Conservation (phyloP, 2,797 vertebrate species). For the Onychomys arenicola region DNA sequence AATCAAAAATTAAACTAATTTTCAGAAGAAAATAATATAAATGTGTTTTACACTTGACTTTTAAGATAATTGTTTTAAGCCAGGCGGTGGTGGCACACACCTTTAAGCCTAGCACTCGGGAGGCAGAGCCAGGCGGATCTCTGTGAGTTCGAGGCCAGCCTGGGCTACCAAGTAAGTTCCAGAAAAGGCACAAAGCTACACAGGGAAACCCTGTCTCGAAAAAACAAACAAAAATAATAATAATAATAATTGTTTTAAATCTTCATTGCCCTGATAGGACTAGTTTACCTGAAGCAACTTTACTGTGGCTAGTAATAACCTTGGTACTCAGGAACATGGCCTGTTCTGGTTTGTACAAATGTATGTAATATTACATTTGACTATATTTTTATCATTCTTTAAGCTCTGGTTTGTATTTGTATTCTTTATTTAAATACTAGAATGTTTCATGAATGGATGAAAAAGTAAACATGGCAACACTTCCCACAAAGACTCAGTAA, state of each 20-base stretch:
- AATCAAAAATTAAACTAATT: slow-evolving; percentile 45
- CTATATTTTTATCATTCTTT: slow-evolving; percentile 6
- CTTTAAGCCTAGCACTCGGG: too few species aligned
- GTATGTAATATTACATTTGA: slow-evolving; percentile 21
- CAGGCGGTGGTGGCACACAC: too few species aligned
- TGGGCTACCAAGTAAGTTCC: too few species aligned
- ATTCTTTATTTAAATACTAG: slow-evolving; percentile 33
- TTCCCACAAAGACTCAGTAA: slow-evolving; percentile 55
- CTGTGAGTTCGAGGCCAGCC: too few species aligned
- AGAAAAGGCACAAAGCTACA: too few species aligned
- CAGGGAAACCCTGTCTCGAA: too few species aligned
- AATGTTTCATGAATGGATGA: slow-evolving; percentile 20
- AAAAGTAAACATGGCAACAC: slow-evolving; percentile 33
- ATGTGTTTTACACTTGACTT: neutral
- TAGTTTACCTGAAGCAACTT: slow-evolving; percentile 7
- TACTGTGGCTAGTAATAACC: slow-evolving; percentile 14
- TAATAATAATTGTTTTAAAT: slow-evolving; percentile 48
- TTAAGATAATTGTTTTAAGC: slow-evolving; percentile 53
- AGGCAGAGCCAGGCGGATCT: too few species aligned
- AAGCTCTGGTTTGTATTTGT: slow-evolving; percentile 41
- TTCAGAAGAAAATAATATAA: slow-evolving; percentile 35
- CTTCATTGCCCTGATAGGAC: neutral
- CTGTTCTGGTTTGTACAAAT: slow-evolving; percentile 12
- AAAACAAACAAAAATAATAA: too few species aligned
- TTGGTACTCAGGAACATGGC: slow-evolving; percentile 28